phyloP scores from a whole-genome alignment of 2,113 vertebrate genomes.

The Trichechus manatus region DNA sequence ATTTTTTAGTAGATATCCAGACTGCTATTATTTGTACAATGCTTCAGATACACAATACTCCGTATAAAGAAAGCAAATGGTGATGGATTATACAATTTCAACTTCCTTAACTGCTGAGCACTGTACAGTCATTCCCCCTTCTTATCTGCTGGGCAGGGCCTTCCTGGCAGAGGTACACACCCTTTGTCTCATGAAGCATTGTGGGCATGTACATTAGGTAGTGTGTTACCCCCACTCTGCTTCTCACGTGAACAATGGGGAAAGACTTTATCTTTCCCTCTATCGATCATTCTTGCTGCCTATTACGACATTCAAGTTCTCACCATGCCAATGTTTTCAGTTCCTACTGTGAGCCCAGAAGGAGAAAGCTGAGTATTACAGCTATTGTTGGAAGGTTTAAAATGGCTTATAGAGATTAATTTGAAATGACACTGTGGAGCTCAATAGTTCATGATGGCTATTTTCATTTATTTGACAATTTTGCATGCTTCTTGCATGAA shows the following conservation, averaged over 20 bases:
- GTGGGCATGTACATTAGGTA: conserved; percentile 26
- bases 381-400: conserved; percentile 67
- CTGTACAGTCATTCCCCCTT: conserved; percentile 17
- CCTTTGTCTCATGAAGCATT: conserved; percentile 67
- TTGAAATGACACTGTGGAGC: conserved; percentile 80
- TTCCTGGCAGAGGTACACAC: conserved; percentile 79
- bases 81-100: conserved; percentile 64
- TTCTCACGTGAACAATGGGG: conserved; percentile 32
- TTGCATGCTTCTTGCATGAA: conserved; percentile 81
- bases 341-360: conserved; percentile 67
- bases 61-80: conserved; percentile 39
- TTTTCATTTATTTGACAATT: conserved; percentile 86
- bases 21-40: conserved; percentile 56
- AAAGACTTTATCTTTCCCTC: background rate
- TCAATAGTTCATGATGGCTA: conserved; percentile 76
- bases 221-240: background rate
- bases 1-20: conserved; percentile 48
- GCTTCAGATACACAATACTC: conserved; percentile 67
- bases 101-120: background rate
- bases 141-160: conserved; percentile 80
- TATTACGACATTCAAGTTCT: conserved; percentile 28
- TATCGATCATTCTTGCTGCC: conserved; percentile 54
- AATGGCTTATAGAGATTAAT: conserved; percentile 80
- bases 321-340: conserved; percentile 57
- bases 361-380: conserved; percentile 41